phyloP scores from a whole-genome alignment of 2,797 vertebrate species.

The Austrolebias charrua region DNA sequence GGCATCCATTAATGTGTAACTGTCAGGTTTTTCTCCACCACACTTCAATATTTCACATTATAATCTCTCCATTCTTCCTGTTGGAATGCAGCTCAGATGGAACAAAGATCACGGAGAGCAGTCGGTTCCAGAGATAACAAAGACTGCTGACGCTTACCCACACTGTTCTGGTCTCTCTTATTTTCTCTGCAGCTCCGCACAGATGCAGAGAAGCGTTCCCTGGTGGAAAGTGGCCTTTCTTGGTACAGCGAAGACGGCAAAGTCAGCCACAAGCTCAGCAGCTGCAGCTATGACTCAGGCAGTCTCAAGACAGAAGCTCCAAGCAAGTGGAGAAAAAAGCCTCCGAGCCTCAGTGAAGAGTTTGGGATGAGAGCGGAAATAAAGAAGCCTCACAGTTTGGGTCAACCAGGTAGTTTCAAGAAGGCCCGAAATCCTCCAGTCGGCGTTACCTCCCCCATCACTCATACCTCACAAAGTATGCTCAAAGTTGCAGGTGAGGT shows the following conservation, averaged over 20 bases:
- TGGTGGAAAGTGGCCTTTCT: slow-evolving; percentile 94
- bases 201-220: slow-evolving; percentile 95
- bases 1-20: slow-evolving; percentile 32
- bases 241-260: slow-evolving; percentile 96
- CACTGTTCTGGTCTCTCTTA: slow-evolving; percentile 6
- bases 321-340: slow-evolving; percentile 94
- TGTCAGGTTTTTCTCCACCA: slow-evolving; percentile 10
- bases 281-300: slow-evolving; percentile 86
- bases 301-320: slow-evolving; percentile 92
- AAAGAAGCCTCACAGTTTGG: slow-evolving; percentile 89
- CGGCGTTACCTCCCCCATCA: slow-evolving; percentile 95
- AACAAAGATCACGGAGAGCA: slow-evolving; percentile 53
- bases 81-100: slow-evolving; percentile 60
- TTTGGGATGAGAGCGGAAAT: slow-evolving; percentile 79
- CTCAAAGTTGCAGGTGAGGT: slow-evolving; percentile 91
- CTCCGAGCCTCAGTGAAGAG: slow-evolving; percentile 76
- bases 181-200: slow-evolving; percentile 86
- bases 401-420: slow-evolving; percentile 85
- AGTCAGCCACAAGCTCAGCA: slow-evolving; percentile 79
- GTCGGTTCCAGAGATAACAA: slow-evolving; percentile 51
- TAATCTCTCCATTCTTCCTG: slow-evolving; percentile 20
- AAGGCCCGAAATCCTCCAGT: slow-evolving; percentile 91
- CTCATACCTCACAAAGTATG: slow-evolving; percentile 90
- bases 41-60: slow-evolving; percentile 1
- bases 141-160: slow-evolving; percentile 38